Evolutionary conservation across 1,140 invertebrate genomes (phyloP).

Genomic region (Drosophila nasuta): DNA sequence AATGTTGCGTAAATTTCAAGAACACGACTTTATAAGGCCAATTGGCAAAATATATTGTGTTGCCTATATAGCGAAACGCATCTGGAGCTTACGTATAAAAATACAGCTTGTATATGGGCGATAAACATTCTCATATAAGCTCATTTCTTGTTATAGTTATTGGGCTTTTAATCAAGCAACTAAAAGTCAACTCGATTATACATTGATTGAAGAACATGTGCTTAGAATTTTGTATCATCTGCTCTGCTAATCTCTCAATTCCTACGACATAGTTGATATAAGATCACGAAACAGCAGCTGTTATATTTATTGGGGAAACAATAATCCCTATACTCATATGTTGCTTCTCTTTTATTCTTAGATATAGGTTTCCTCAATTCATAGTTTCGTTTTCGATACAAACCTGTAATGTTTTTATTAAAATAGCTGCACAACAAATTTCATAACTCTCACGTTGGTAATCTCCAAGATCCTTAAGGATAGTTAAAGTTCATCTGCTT

Average conservation of each 20-base stretch:
- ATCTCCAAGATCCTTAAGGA: not conserved
- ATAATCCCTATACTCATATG: too few relatives aligned
- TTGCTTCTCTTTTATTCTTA: too few relatives aligned
- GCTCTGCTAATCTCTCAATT: not conserved
- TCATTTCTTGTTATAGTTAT: slow-evolving; percentile 1
- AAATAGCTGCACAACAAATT: not conserved
- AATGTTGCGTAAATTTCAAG: slow-evolving; percentile 82
- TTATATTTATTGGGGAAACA: too few relatives aligned
- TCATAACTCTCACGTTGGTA: not conserved
- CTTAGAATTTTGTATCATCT: not conserved
- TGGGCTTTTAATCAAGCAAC: not conserved
- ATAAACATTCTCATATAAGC: slow-evolving; percentile 2
- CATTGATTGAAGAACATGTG: not conserved
- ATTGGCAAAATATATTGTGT: slow-evolving; percentile 21
- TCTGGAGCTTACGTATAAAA: slow-evolving; percentile 17
- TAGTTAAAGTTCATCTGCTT: not conserved
- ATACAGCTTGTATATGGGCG: not conserved
- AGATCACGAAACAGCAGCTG: not conserved
- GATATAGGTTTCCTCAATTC: too few relatives aligned
- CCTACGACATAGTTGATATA: not conserved
- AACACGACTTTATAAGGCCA: slow-evolving; percentile 58
- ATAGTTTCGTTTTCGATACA: too few relatives aligned
- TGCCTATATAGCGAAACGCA: slow-evolving; percentile 16
- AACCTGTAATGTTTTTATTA: too few relatives aligned
- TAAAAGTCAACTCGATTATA: not conserved